phyloP scores from a whole-genome alignment of 2,888 invertebrate genomes.

The Dolichomitus sp. region DNA sequence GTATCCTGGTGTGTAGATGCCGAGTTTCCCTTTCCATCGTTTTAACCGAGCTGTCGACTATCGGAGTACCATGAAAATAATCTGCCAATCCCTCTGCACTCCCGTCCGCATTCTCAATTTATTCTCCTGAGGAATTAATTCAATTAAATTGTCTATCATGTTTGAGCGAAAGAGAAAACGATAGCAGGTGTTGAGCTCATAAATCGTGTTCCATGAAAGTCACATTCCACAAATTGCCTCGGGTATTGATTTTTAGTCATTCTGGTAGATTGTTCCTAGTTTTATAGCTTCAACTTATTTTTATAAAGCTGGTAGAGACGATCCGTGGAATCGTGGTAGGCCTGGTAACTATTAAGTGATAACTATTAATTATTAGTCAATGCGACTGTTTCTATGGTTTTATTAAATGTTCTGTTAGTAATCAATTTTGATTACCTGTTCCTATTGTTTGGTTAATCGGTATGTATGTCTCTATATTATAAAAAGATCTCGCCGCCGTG shows the following conservation, averaged over 20 bases:
- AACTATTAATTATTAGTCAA: too few relatives aligned
- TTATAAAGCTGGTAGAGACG: too few relatives aligned
- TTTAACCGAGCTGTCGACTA: neutral
- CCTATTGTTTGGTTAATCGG: too few relatives aligned
- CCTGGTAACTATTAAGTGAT: too few relatives aligned
- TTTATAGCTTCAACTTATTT: neutral
- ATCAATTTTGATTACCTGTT: too few relatives aligned
- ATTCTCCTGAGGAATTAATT: conserved; percentile 5
- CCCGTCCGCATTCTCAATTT: conserved; percentile 22
- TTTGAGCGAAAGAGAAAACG: neutral
- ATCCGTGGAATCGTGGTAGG: too few relatives aligned
- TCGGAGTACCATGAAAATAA: conserved; percentile 20
- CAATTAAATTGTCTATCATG: conserved; percentile 8
- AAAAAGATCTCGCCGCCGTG: too few relatives aligned
- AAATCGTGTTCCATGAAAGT: neutral
- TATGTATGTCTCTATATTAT: too few relatives aligned
- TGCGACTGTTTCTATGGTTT: too few relatives aligned
- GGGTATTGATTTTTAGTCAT: neutral
- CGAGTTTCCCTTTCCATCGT: neutral
- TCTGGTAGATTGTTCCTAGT: neutral
- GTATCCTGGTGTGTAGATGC: conserved; percentile 64
- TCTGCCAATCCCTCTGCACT: conserved; percentile 6
- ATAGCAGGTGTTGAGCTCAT: conserved; percentile 1
- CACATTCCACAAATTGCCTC: neutral
- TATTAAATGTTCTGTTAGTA: too few relatives aligned